Percentiles rank a stretch among this genome's conserved stretches.
phyloP scores from a whole-genome alignment of 1,140 invertebrate genomes.

The Eumaeus atala region DNA sequence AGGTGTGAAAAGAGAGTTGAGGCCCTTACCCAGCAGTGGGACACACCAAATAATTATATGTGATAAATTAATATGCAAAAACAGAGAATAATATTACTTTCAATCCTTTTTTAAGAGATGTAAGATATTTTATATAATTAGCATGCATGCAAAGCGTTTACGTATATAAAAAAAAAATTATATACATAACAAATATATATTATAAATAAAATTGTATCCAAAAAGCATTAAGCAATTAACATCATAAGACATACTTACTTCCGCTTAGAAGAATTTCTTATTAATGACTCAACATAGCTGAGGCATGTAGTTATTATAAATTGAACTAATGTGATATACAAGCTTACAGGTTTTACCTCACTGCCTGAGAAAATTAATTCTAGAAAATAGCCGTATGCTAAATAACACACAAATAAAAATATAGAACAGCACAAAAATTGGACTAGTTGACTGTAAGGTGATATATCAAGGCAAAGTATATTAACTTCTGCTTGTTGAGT shows the following conservation, averaged over 20 bases:
- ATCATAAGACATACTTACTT: conserved; percentile 74
- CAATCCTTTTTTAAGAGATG: too few relatives aligned
- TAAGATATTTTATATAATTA: not conserved
- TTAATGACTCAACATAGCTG: conserved; percentile 83
- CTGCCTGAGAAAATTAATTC: conserved; percentile 93
- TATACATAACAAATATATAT: too few relatives aligned
- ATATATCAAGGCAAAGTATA: conserved; percentile 85
- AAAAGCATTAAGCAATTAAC: too few relatives aligned
- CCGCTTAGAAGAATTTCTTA: conserved; percentile 78
- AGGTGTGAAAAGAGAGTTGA: too few relatives aligned
- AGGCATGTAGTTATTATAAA: conserved; percentile 91
- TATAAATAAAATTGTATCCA: too few relatives aligned
- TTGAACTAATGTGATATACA: conserved; percentile 94
- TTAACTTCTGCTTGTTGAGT: conserved; percentile 65
- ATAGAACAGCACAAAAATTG: conserved; percentile 86
- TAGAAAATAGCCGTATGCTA: conserved; percentile 94
- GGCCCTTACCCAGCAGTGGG: too few relatives aligned
- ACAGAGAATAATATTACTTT: too few relatives aligned
- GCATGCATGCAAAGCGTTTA: not conserved
- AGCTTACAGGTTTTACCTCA: conserved; percentile 91
- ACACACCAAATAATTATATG: too few relatives aligned
- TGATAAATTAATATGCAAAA: too few relatives aligned
- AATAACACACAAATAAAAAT: conserved; percentile 90
- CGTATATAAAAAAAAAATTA: not conserved
- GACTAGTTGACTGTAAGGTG: conserved; percentile 75